Evolutionary conservation across 2,797 vertebrate species (phyloP).

Genomic region (Lutra lutra): DNA sequence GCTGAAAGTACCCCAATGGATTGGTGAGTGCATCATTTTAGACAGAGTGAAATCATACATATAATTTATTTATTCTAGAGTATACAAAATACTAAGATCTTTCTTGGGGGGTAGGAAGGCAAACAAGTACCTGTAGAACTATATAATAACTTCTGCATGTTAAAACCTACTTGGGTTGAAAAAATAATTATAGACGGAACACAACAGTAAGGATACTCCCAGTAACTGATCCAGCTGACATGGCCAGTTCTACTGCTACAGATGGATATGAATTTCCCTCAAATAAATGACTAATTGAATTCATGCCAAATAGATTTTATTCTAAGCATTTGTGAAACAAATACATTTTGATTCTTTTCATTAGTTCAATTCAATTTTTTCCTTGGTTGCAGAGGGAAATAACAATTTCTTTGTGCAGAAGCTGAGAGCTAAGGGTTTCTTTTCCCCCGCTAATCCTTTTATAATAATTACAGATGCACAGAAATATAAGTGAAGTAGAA

Average conservation of each 20-base stretch:
- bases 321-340: conserved; percentile 58
- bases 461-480: neutral
- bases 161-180: neutral
- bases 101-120: neutral
- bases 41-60: neutral
- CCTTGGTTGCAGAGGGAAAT: conserved; percentile 12
- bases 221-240: neutral
- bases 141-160: neutral
- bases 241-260: neutral
- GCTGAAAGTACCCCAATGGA: neutral
- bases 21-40: neutral
- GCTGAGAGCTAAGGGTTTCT: conserved; percentile 22
- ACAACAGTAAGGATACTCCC: neutral
- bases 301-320: conserved; percentile 66
- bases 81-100: neutral
- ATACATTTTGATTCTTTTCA: conserved; percentile 62
- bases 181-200: neutral
- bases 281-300: conserved; percentile 40
- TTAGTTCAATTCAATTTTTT: conserved; percentile 70
- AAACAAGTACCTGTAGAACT: neutral
- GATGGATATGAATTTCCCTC: neutral
- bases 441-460: neutral
- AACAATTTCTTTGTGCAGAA: conserved; percentile 62
- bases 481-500: conserved; percentile 15
- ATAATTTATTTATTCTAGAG: neutral